A percentile compares a stretch with the other conserved stretches of the same genome.
Evolutionary conservation across 2,888 invertebrate genomes (phyloP).

Genomic region (Phengaris arion): DNA sequence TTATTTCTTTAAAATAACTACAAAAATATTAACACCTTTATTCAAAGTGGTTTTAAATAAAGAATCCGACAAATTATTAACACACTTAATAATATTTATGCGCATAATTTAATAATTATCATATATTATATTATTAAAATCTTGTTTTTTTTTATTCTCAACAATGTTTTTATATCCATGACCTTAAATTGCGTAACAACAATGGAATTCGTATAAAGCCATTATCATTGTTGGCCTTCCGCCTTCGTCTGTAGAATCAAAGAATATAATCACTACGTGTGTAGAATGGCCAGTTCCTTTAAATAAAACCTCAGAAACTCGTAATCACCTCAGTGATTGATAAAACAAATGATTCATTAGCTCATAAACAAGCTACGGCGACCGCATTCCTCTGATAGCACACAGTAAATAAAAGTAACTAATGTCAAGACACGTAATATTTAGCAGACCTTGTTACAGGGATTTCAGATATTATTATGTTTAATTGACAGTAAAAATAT

Average conservation of each 20-base stretch:
- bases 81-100: not conserved
- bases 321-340: constrained; percentile 52
- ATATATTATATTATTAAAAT: not conserved
- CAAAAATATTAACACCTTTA: constrained; percentile 2
- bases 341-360: constrained; percentile 70
- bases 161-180: constrained; percentile 8
- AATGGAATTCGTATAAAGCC: constrained; percentile 5
- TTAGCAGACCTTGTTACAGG: constrained; percentile 9
- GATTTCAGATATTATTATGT: constrained; percentile 20
- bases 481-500: not conserved
- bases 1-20: not conserved
- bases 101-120: not conserved
- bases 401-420: constrained; percentile 44
- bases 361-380: constrained; percentile 57
- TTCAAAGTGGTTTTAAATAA: not conserved
- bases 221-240: constrained; percentile 8
- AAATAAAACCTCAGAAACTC: constrained; percentile 22
- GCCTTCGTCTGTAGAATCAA: constrained; percentile 1
- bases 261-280: not conserved
- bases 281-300: constrained; percentile 1
- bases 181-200: constrained; percentile 7
- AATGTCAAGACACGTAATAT: constrained; percentile 37
- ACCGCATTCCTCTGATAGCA: constrained; percentile 71
- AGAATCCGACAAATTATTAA: not conserved
- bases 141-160: not conserved